A percentile compares a stretch with the other conserved stretches of the same genome.
These are phyloP conservation scores for Ditylenchus weischeri DNA, from an alignment of 2,888 invertebrate species.

Conservation along the genomic window DNA sequence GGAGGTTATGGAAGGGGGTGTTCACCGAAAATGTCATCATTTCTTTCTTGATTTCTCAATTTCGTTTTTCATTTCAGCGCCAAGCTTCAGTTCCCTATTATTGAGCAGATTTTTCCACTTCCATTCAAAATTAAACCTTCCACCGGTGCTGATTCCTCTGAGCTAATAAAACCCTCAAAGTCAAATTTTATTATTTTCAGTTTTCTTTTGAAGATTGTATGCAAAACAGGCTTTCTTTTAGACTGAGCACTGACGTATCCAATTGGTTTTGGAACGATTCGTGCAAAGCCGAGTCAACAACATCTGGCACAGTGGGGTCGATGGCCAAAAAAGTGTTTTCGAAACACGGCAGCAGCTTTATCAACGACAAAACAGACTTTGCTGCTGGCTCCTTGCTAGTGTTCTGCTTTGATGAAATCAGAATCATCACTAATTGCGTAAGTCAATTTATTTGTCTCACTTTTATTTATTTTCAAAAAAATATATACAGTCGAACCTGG, in stretches of 20 bases:
- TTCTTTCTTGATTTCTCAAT: too few species aligned
- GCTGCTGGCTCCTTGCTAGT: slow-evolving; percentile 9
- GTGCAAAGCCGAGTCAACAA: background rate
- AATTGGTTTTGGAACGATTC: slow-evolving; percentile 44
- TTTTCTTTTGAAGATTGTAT: too few species aligned
- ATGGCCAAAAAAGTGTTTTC: slow-evolving; percentile 30
- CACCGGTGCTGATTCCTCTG: background rate
- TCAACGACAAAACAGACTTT: slow-evolving; percentile 23
- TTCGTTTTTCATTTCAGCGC: slow-evolving; percentile 61
- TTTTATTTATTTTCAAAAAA: background rate
- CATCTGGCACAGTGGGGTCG: background rate
- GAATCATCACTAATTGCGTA: slow-evolving; percentile 23
- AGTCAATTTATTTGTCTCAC: background rate
- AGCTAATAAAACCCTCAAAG: too few species aligned
- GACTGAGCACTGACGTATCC: slow-evolving; percentile 39
- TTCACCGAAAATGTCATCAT: too few species aligned
- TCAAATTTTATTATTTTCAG: too few species aligned
- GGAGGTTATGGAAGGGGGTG: too few species aligned
- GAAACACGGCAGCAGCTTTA: slow-evolving; percentile 44
- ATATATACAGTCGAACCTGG: too few species aligned
- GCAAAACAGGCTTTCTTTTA: slow-evolving; percentile 6
- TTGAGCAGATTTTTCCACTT: slow-evolving; percentile 79
- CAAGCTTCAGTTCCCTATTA: slow-evolving; percentile 72
- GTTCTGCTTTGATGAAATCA: slow-evolving; percentile 35
- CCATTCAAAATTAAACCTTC: slow-evolving; percentile 60